These are phyloP conservation scores for Alcis repandata DNA, from an alignment of 2,888 invertebrate species.

Conservation along the genomic window DNA sequence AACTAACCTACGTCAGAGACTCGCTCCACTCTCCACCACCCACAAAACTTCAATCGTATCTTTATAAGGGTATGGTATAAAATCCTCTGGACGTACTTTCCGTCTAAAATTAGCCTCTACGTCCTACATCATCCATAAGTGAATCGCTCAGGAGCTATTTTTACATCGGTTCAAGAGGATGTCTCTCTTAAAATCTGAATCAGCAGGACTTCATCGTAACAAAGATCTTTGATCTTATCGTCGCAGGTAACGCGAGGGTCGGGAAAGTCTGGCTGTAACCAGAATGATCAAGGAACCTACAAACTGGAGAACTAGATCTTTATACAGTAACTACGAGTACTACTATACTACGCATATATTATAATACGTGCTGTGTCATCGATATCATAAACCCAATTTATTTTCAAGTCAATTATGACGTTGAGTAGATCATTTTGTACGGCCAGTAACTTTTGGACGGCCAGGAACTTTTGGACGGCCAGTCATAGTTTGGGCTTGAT, in stretches of 20 bases:
- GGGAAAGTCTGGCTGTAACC: too few relatives aligned
- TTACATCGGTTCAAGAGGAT: constrained; percentile 59
- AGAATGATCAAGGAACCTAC: too few relatives aligned
- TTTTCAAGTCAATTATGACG: too few relatives aligned
- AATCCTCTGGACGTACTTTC: constrained; percentile 42
- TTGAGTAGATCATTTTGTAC: too few relatives aligned
- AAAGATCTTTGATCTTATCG: not conserved
- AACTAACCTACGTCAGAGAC: constrained; percentile 15
- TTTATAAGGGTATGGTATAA: constrained; percentile 35
- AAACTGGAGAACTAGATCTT: too few relatives aligned
- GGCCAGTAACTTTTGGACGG: too few relatives aligned
- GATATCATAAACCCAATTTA: too few relatives aligned
- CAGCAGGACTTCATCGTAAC: constrained; percentile 16
- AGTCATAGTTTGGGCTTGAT: too few relatives aligned
- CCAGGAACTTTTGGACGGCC: too few relatives aligned
- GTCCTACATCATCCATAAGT: constrained; percentile 57
- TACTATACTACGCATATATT: too few relatives aligned
- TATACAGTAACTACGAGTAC: too few relatives aligned
- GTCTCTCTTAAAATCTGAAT: constrained; percentile 54
- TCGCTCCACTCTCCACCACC: not conserved
- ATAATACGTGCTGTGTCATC: too few relatives aligned
- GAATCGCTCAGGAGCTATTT: constrained; percentile 60
- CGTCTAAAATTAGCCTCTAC: constrained; percentile 61
- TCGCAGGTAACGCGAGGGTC: not conserved
- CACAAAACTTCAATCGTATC: constrained; percentile 7